Evolutionary conservation across 2,113 vertebrate species (phyloP), one percentile per base, ranked within the genome.

Genomic region (Labeo catla): DNA sequence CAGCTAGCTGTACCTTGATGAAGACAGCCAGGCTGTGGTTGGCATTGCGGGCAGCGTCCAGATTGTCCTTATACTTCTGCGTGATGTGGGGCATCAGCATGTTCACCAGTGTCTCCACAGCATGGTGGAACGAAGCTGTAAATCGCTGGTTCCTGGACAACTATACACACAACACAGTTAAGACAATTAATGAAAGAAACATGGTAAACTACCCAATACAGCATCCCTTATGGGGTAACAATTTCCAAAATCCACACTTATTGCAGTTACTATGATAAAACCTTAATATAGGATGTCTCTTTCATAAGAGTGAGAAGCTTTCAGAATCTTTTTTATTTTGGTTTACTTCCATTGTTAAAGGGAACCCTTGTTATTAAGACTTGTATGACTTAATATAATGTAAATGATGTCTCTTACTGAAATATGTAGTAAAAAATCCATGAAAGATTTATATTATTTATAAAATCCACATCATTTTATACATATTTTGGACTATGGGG

Each of bases 1-100:
- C 1, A 70, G 19, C 52, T 36, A 8, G 10, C 36, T 81, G 52
- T 72, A 99, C 98, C 95, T 99, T 99, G 90, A 98, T 95, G 91
- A 99, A 99, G 86, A 97, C 93, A 2, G 98, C 98, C 86, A 99
- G 95, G 91, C 97, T 99, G 84, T 98, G 98, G 88, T 99, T 99
- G 76, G 98, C 98, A 68, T 99, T 98, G 90, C 97, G 96, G 76
- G 98, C 97, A 0, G 97, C 98, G 50, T 99, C 98, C 63, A 98
- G 95, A 91, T 98, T 99, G 92, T 99, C 98, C 90, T 97, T 98
- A 90, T 97, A 99, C 86, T 99, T 99, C 93, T 99, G 98, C 43
- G 98, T 99, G 91, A 99, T 98, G 92, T 99, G 97, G 0, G 98
- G 98, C 97, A 97, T 97, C 85, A 98, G 90, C 97, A 98, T 97